phyloP scores from a whole-genome alignment of 92 coral and sea anemone species.

The Virgularia gustaviana region DNA sequence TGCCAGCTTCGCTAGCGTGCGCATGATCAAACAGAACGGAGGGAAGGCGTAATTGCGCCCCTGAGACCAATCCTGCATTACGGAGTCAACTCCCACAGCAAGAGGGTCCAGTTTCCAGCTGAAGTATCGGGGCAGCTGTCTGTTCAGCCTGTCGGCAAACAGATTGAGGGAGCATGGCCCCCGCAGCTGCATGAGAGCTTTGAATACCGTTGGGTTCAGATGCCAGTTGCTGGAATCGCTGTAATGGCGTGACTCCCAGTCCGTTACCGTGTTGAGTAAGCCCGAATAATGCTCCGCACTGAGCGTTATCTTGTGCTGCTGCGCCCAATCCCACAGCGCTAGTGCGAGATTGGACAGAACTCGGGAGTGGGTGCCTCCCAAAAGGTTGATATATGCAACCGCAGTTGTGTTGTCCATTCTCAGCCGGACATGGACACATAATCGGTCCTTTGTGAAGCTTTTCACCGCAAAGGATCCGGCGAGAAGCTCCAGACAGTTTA shows the following conservation, averaged over 20 bases:
- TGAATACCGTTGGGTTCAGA: background rate
- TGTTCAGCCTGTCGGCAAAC: slow-evolving; percentile 8
- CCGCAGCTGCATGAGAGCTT: background rate
- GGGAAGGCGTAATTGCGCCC: slow-evolving; percentile 23
- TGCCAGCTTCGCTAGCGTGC: too few relatives aligned
- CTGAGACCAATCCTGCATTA: background rate
- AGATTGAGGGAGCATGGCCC: background rate
- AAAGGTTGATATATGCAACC: slow-evolving; percentile 16
- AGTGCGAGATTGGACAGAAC: slow-evolving; percentile 17
- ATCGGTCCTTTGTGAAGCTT: slow-evolving; percentile 7
- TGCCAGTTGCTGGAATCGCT: slow-evolving; percentile 7
- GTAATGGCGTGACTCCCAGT: slow-evolving; percentile 26
- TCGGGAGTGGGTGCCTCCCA: slow-evolving; percentile 25
- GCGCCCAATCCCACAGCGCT: slow-evolving; percentile 13
- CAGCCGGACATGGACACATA: slow-evolving; percentile 6
- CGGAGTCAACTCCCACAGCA: background rate
- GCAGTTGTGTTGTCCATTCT: slow-evolving; percentile 27
- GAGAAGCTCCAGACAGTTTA: slow-evolving; percentile 49
- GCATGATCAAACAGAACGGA: slow-evolving; percentile 3
- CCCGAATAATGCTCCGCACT: background rate
- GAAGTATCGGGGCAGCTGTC: slow-evolving; percentile 5
- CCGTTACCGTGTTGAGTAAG: background rate
- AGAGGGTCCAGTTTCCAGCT: slow-evolving; percentile 26
- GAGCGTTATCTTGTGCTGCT: background rate
- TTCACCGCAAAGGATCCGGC: slow-evolving; percentile 40